Conservation (phyloP, 2,888 invertebrate genomes). For the Tiliacea aurago region DNA sequence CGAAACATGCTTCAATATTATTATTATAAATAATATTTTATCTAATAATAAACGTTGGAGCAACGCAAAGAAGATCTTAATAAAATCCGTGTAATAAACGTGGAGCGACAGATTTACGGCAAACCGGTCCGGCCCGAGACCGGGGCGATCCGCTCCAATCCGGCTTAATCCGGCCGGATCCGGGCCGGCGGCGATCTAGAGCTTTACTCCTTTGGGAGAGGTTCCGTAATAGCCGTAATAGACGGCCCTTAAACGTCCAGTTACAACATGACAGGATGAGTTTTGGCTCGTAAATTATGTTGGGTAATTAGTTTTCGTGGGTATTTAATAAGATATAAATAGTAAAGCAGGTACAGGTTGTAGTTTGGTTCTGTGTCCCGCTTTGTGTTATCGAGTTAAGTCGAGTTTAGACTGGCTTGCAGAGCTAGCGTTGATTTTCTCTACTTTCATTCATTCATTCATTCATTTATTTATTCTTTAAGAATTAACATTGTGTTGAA, state of each 20-base stretch:
- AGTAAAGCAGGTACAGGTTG: slow-evolving; percentile 46
- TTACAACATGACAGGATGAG: slow-evolving; percentile 59
- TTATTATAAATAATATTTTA: slow-evolving; percentile 61
- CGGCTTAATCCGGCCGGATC: slow-evolving; percentile 71
- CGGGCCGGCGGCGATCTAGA: slow-evolving; percentile 66
- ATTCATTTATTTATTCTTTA: too few relatives aligned
- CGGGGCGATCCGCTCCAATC: slow-evolving; percentile 70
- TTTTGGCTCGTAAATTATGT: slow-evolving; percentile 64
- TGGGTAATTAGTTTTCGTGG: slow-evolving; percentile 65
- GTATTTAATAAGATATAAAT: slow-evolving; percentile 65
- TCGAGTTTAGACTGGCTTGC: slow-evolving; percentile 9
- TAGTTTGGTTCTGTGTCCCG: slow-evolving; percentile 20
- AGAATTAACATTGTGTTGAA: too few relatives aligned
- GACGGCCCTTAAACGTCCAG: slow-evolving; percentile 62
- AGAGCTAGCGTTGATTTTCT: neutral
- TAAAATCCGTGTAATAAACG: slow-evolving; percentile 77
- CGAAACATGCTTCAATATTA: slow-evolving; percentile 62
- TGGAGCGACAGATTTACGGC: slow-evolving; percentile 76
- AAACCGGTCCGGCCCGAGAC: slow-evolving; percentile 67
- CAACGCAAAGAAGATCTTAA: slow-evolving; percentile 68
- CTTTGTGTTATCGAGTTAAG: slow-evolving; percentile 38
- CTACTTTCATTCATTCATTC: too few relatives aligned
- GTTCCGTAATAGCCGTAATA: slow-evolving; percentile 64
- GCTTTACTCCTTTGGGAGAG: slow-evolving; percentile 66
- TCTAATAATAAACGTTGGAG: slow-evolving; percentile 60